These are phyloP conservation scores for Picus viridis DNA, from an alignment of 2,797 vertebrate species.

Conservation along the genomic window DNA sequence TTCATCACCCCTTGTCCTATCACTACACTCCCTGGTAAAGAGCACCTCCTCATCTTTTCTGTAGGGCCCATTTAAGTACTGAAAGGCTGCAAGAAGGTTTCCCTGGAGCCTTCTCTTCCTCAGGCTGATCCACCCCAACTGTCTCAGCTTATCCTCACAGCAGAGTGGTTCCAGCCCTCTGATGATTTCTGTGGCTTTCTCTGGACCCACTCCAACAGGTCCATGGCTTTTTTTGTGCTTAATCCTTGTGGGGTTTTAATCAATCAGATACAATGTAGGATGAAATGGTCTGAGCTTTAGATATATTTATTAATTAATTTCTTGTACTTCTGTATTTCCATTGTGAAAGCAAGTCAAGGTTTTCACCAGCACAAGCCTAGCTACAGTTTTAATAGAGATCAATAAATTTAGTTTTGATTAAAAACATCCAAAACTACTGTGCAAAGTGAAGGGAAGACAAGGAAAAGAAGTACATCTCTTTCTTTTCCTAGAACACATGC, in stretches of 20 bases:
- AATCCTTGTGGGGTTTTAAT: not conserved
- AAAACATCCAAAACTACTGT: not conserved
- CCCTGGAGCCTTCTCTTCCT: not conserved
- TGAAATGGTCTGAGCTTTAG: not conserved
- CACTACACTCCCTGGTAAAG: not conserved
- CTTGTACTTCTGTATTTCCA: not conserved
- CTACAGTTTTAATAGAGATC: conserved; percentile 19
- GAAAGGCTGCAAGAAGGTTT: not conserved
- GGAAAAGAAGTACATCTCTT: not conserved
- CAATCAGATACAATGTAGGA: not conserved
- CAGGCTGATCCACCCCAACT: not conserved
- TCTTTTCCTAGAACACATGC: conserved; percentile 3
- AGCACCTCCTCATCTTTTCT: not conserved
- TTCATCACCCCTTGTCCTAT: not conserved
- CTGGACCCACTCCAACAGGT: not conserved
- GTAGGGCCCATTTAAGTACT: not conserved
- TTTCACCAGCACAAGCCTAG: not conserved
- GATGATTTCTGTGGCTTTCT: not conserved
- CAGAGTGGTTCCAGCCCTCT: not conserved
- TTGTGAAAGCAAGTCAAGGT: not conserved
- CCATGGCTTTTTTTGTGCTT: not conserved
- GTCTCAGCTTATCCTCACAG: not conserved
- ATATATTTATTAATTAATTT: not conserved
- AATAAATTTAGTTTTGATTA: not conserved
- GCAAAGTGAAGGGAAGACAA: not conserved